Evolutionary conservation across 2,797 vertebrate species (phyloP).

Genomic region (Pogoniulus pusillus): DNA sequence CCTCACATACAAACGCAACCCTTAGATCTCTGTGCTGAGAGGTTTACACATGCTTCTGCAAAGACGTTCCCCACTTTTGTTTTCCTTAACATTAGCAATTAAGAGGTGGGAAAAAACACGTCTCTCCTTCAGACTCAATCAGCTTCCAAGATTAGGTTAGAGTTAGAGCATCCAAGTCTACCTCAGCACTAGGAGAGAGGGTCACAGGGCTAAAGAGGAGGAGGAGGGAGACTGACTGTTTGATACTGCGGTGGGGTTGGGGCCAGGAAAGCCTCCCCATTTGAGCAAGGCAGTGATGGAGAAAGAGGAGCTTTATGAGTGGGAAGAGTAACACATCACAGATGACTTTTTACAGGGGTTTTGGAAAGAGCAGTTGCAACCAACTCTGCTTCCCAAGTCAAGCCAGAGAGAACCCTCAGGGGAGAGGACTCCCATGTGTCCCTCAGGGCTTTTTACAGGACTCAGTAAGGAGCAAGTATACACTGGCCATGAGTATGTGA

Average conservation of each 20-base stretch:
- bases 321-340: neutral
- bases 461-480: neutral
- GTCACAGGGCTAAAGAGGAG: neutral
- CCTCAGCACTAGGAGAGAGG: neutral
- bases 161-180: neutral
- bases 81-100: neutral
- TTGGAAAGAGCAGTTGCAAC: neutral
- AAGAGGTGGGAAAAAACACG: neutral
- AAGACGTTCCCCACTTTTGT: neutral
- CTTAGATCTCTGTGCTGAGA: constrained; percentile 3
- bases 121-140: neutral
- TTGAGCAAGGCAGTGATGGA: neutral
- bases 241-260: neutral
- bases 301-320: neutral
- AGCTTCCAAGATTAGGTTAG: neutral
- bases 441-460: neutral
- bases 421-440: accelerated
- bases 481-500: neutral
- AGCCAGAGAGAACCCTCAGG: neutral
- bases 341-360: neutral
- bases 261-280: neutral
- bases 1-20: neutral
- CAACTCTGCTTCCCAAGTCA: neutral
- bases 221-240: neutral
- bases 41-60: neutral